Percentiles rank a stretch among this genome's conserved stretches.
Evolutionary conservation across 2,888 invertebrate genomes (phyloP).

Genomic region (Tetragnatha montana): DNA sequence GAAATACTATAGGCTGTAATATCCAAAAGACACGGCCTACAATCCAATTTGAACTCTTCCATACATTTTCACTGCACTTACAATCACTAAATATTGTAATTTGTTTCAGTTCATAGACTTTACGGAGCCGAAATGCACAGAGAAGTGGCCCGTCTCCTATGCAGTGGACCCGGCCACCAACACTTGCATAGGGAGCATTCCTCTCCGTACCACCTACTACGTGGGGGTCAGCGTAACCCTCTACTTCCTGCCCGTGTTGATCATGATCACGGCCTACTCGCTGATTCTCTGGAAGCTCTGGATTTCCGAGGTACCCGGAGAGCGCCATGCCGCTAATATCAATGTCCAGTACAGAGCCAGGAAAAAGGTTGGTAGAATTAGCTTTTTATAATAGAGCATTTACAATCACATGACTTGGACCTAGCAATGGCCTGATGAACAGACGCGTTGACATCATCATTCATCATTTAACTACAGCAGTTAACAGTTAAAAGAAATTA

Average conservation of each 20-base stretch:
- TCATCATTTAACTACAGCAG: no score
- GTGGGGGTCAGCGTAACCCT: constrained; percentile 60
- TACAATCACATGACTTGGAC: no score
- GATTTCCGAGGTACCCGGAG: constrained; percentile 66
- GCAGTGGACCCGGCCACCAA: constrained; percentile 7
- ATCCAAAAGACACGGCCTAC: no score
- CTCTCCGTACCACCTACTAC: constrained; percentile 52
- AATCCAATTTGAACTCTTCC: not conserved
- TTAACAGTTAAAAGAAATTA: no score
- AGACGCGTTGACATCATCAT: no score
- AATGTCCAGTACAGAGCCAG: constrained; percentile 74
- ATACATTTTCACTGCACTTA: not conserved
- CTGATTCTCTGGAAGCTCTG: constrained; percentile 68
- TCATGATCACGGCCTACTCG: constrained; percentile 70
- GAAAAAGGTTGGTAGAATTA: constrained; percentile 72
- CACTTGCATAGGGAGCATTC: constrained; percentile 6
- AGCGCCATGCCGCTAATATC: constrained; percentile 74
- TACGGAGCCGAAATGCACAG: constrained; percentile 49
- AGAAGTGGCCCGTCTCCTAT: constrained; percentile 42
- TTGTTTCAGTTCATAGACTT: constrained; percentile 61
- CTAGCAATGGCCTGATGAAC: no score
- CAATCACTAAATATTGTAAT: not conserved
- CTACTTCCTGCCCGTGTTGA: constrained; percentile 64
- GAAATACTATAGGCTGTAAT: no score
- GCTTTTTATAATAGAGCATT: not conserved